Evolutionary conservation across 1,140 invertebrate genomes (phyloP).

Genomic region (Zaprionus ornatus): DNA sequence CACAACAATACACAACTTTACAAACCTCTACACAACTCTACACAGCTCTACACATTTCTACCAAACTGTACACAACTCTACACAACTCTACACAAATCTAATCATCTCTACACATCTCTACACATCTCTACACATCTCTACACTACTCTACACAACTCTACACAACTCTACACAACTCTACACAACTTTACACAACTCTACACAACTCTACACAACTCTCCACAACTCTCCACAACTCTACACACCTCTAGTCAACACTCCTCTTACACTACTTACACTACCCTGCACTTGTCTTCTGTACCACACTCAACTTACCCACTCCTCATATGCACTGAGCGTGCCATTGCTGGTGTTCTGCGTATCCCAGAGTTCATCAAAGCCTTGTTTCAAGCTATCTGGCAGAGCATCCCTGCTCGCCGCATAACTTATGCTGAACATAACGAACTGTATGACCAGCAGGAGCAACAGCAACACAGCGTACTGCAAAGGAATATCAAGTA

Average conservation of each 20-base stretch:
- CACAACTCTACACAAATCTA: too few species aligned
- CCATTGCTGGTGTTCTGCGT: slow-evolving; percentile 39
- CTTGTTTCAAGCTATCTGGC: slow-evolving; percentile 54
- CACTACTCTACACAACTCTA: not conserved
- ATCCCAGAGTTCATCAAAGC: slow-evolving; percentile 78
- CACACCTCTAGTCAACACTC: too few species aligned
- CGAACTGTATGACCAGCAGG: slow-evolving; percentile 68
- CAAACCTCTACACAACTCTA: too few species aligned
- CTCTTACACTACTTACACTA: not conserved
- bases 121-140: not conserved
- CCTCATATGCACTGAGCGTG: slow-evolving; percentile 60
- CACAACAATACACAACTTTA: too few species aligned
- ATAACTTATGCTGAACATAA: slow-evolving; percentile 74
- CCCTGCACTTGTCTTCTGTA: too few species aligned
- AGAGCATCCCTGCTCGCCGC: slow-evolving; percentile 55
- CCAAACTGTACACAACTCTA: not conserved
- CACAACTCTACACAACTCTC: not conserved
- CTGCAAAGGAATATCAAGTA: slow-evolving; percentile 24
- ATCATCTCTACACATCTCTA: too few species aligned
- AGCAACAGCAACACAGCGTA: slow-evolving; percentile 71
- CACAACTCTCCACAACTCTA: not conserved
- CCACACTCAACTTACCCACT: slow-evolving; percentile 67
- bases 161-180: not conserved
- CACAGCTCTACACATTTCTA: too few species aligned
- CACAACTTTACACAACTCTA: not conserved